Evolutionary conservation across 2,888 invertebrate genomes (phyloP).

Genomic region (Drosophila kuntzei): DNA sequence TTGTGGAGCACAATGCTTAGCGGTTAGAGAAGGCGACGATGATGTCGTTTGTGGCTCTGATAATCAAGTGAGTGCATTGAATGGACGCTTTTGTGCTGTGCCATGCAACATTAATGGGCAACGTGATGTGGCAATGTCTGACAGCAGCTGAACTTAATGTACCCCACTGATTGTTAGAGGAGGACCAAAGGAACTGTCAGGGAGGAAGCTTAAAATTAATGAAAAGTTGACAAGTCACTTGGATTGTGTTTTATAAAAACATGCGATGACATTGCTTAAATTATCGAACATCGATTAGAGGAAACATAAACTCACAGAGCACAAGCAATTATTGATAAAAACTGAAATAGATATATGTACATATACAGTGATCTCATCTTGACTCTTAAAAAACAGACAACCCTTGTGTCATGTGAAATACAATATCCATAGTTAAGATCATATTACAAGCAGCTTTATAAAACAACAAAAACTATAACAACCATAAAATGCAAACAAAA

Average conservation of each 20-base stretch:
- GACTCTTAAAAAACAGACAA: background rate
- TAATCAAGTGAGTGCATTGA: slow-evolving; percentile 71
- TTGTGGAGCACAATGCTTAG: slow-evolving; percentile 18
- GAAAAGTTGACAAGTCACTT: slow-evolving; percentile 53
- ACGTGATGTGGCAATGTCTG: slow-evolving; percentile 43
- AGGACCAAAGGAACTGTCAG: slow-evolving; percentile 3
- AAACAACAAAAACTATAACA: slow-evolving; percentile 24
- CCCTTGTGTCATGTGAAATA: slow-evolving; percentile 13
- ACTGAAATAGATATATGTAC: background rate
- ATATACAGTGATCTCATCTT: slow-evolving; percentile 29
- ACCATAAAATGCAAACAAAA: slow-evolving; percentile 37
- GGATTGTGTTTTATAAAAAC: slow-evolving; percentile 13
- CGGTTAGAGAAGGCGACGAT: slow-evolving; percentile 32
- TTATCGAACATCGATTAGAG: slow-evolving; percentile 33
- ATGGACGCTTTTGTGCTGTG: slow-evolving; percentile 48
- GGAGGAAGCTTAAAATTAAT: slow-evolving; percentile 45
- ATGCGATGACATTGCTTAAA: slow-evolving; percentile 26
- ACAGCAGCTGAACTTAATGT: slow-evolving; percentile 48
- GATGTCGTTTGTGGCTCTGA: slow-evolving; percentile 59
- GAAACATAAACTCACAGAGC: slow-evolving; percentile 15
- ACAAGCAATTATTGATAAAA: slow-evolving; percentile 7
- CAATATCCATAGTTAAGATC: slow-evolving; percentile 29
- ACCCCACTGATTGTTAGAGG: slow-evolving; percentile 11
- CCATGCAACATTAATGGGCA: slow-evolving; percentile 60
- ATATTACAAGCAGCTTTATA: slow-evolving; percentile 32